phyloP scores from a whole-genome alignment of 2,888 invertebrate genomes.

The Ectemnius lituratus region DNA sequence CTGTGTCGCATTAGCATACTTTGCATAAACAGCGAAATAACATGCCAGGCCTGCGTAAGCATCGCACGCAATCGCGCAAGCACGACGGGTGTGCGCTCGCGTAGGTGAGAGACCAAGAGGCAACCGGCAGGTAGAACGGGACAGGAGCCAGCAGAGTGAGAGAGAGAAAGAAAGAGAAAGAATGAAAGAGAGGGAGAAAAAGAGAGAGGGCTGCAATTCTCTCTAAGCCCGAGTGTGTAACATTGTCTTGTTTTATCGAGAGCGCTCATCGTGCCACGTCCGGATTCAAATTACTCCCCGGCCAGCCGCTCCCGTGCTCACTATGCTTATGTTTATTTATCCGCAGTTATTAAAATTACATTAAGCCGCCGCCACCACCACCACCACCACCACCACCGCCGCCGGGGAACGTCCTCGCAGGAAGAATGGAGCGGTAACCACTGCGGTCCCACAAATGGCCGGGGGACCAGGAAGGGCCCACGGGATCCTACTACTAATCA shows the following conservation, averaged over 20 bases:
- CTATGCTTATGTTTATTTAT: conserved; percentile 78
- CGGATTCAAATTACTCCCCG: conserved; percentile 76
- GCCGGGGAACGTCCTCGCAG: neutral
- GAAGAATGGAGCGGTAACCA: conserved; percentile 1
- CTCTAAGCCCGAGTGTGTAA: conserved; percentile 64
- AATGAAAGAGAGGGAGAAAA: conserved; percentile 23
- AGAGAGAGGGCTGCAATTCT: conserved; percentile 42
- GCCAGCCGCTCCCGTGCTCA: conserved; percentile 51
- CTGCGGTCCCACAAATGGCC: too few relatives aligned
- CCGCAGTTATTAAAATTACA: conserved; percentile 78
- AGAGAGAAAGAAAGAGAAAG: conserved; percentile 30
- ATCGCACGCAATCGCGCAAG: conserved; percentile 46
- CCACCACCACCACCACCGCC: neutral
- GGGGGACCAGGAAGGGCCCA: too few relatives aligned
- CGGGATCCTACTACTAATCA: conserved; percentile 16
- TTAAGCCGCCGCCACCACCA: conserved; percentile 62
- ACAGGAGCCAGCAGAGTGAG: neutral
- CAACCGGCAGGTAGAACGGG: neutral
- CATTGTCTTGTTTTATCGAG: conserved; percentile 73
- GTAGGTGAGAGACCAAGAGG: too few relatives aligned
- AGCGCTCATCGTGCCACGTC: conserved; percentile 76
- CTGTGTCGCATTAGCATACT: conserved; percentile 60
- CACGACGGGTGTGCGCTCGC: neutral
- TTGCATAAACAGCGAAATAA: conserved; percentile 70
- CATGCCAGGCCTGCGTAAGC: conserved; percentile 57